Evolutionary conservation across 2,888 invertebrate genomes (phyloP).

Genomic region (Ganaspis brasiliensis): DNA sequence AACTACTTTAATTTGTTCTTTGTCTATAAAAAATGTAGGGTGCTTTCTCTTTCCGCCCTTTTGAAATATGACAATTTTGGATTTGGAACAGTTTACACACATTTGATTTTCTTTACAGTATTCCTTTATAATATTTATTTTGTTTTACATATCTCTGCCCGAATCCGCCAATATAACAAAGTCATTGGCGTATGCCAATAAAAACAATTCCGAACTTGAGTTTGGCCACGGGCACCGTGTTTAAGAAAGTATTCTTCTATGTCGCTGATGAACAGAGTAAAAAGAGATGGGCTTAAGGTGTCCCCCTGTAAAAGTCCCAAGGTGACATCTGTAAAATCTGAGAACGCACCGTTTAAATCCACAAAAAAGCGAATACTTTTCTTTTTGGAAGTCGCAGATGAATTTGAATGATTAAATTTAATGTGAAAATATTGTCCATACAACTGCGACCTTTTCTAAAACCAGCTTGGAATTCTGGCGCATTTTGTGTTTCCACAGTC

Average conservation of each 20-base stretch:
- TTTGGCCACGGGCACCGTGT: not conserved
- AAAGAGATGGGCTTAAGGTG: not conserved
- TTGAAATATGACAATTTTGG: too few species aligned
- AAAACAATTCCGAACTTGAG: not conserved
- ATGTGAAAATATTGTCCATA: not conserved
- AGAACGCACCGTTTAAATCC: not conserved
- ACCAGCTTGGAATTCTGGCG: not conserved
- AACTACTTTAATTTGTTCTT: too few species aligned
- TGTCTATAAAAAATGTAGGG: too few species aligned
- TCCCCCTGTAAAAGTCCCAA: not conserved
- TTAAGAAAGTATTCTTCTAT: constrained; percentile 9
- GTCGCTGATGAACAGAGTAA: constrained; percentile 5
- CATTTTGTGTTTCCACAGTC: not conserved
- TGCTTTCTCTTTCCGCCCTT: constrained; percentile 7
- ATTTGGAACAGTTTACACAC: constrained; percentile 2
- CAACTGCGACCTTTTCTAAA: constrained; percentile 1
- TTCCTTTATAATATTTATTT: not conserved
- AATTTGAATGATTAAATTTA: not conserved
- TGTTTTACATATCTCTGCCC: too few species aligned
- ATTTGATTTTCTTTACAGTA: constrained; percentile 14
- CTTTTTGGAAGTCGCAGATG: not conserved
- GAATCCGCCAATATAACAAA: constrained; percentile 27
- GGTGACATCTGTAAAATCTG: too few species aligned
- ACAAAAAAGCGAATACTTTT: constrained; percentile 17
- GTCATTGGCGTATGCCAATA: constrained; percentile 27